These are phyloP conservation scores for Lamellibrachia luymesi DNA, from an alignment of 1,140 invertebrate species.

Conservation along the genomic window DNA sequence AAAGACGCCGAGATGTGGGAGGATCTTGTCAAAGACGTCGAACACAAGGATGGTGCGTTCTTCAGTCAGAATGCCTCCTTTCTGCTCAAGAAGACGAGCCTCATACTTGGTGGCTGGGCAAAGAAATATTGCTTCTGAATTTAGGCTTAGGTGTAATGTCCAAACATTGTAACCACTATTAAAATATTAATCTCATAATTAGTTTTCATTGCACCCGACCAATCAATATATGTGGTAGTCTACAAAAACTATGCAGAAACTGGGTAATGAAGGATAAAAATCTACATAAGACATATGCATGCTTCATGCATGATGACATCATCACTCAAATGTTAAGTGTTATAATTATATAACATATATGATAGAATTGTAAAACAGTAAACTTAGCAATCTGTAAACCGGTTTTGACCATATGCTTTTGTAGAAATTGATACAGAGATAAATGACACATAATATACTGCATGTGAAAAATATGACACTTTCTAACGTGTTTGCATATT, in stretches of 20 bases:
- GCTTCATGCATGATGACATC: too few species aligned
- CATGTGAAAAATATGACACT: too few species aligned
- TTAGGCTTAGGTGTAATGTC: too few species aligned
- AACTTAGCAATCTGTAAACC: not conserved
- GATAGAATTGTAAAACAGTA: not conserved
- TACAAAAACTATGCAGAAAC: too few species aligned
- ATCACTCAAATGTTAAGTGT: not conserved
- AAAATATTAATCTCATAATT: too few species aligned
- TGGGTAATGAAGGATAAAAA: too few species aligned
- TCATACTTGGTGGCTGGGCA: constrained; percentile 17
- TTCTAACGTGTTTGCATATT: too few species aligned
- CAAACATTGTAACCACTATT: too few species aligned
- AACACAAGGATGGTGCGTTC: constrained; percentile 49
- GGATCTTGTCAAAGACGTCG: constrained; percentile 48
- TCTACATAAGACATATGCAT: too few species aligned
- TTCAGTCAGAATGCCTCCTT: constrained; percentile 34
- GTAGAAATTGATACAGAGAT: not conserved
- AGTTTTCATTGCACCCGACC: too few species aligned
- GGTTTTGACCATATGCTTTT: not conserved
- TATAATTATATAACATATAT: not conserved
- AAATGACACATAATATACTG: too few species aligned
- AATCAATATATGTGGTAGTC: too few species aligned
- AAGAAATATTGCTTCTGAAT: not conserved
- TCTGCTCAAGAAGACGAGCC: not conserved
- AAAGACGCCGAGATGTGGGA: constrained; percentile 52